Base-by-base conservation (phyloP, 2,888 invertebrate genomes). In the Chaetogeoica ovagalla region DNA sequence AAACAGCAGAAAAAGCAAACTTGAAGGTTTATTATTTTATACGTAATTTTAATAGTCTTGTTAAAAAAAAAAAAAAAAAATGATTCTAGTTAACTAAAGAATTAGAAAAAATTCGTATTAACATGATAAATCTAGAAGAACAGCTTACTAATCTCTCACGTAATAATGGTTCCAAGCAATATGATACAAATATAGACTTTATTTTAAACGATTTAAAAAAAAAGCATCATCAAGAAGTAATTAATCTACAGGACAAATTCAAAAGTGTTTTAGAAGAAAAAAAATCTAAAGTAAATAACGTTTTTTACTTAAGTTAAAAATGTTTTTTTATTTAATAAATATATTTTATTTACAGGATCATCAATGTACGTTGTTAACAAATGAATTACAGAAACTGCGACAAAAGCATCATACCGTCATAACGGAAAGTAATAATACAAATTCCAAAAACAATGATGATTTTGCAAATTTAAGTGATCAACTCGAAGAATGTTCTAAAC, bases 51-150 rank as follows among this genome's bases (percentile, higher is more conserved):
- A 55, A 52, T 72, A 13, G 19, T n/a, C 9, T n/a, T 48, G 3
- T 48, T 48, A 48, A 48, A 48, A 48, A 48, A 48, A 11, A 48
- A 48, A 48, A 48, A 8, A 48, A 76, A 15, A n/a, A 30, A 59
- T 76, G 23, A 59, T 79, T 69, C 3, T 65, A 79, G 79, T 13
- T 71, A 63, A 43, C 43, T 15, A 79, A 79, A 71, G 79, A 79
- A 17, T 2, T 65, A 23, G 79, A 79, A 23, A 79, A 63, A 63
- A 79, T 43, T 21, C 70, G 43, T 0, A 63, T 63, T n/a, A 79
- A 79, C 63, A 71, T 79, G 70, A 63, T 65, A 62, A 71, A 55
- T 23, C 71, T 79, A n/a, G 71, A 79, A 79, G 71, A 79, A 79
- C 71, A 71, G n/a, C 79, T 79, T 57, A 57, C 57, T 43, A 71